phyloP scores from a whole-genome alignment of 2,888 invertebrate species.

The Thymelicus lineola region DNA sequence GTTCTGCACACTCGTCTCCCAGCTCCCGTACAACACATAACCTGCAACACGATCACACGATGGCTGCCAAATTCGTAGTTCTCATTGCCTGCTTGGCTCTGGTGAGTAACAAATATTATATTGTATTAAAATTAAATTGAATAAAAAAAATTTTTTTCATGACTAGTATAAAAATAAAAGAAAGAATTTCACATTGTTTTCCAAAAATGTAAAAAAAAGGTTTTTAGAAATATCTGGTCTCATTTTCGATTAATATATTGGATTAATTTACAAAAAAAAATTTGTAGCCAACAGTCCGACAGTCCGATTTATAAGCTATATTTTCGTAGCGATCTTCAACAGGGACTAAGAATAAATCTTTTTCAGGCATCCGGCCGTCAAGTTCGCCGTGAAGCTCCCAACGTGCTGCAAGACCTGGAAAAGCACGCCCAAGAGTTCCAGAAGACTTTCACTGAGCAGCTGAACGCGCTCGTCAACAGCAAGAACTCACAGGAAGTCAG shows the following conservation, averaged over 20 bases:
- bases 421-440: conserved; percentile 67
- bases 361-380: conserved; percentile 57
- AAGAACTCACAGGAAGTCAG: conserved; percentile 68
- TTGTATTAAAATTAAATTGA: too few species aligned
- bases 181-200: too few species aligned
- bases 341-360: too few species aligned
- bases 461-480: conserved; percentile 61
- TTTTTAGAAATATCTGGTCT: too few species aligned
- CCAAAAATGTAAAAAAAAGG: too few species aligned
- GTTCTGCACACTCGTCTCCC: conserved; percentile 55
- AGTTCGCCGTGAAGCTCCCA: conserved; percentile 62
- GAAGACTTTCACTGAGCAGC: conserved; percentile 64
- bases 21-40: conserved; percentile 48
- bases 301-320: too few species aligned
- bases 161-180: too few species aligned
- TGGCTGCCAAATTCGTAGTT: conserved; percentile 66
- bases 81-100: conserved; percentile 67
- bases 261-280: too few species aligned
- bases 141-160: too few species aligned
- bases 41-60: conserved; percentile 46
- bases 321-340: too few species aligned
- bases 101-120: conserved; percentile 58
- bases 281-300: too few species aligned
- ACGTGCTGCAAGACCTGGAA: conserved; percentile 60
- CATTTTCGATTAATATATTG: too few species aligned